Evolutionary conservation across 2,113 vertebrate species (phyloP).

Genomic region (Peromyscus maniculatus): DNA sequence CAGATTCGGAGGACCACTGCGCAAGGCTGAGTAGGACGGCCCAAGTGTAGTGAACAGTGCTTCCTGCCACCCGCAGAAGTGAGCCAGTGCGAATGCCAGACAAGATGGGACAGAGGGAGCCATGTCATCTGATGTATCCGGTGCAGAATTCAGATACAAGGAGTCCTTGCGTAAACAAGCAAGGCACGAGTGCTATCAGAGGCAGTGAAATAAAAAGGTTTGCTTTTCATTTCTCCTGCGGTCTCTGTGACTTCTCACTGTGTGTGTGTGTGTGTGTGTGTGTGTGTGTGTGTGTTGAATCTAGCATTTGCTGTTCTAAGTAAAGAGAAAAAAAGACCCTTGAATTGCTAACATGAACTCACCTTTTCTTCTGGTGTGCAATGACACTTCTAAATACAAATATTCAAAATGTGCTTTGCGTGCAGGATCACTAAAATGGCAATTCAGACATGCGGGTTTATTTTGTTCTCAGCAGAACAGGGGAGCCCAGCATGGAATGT

Average conservation of each 20-base stretch:
- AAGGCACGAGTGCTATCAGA: neutral
- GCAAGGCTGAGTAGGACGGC: neutral
- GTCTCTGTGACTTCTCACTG: neutral
- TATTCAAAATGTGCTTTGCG: neutral
- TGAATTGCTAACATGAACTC: constrained; percentile 19
- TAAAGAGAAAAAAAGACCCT: neutral
- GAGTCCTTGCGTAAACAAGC: neutral
- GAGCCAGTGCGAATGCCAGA: neutral
- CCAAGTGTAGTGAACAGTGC: neutral
- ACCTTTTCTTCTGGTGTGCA: neutral
- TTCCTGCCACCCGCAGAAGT: neutral
- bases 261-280: neutral
- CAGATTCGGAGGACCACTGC: neutral
- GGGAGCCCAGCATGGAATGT: neutral
- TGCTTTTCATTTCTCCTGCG: constrained; percentile 6
- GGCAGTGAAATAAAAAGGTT: neutral
- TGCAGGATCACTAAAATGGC: neutral
- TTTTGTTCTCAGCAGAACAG: constrained; percentile 22
- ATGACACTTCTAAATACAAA: constrained; percentile 37
- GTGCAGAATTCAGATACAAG: neutral
- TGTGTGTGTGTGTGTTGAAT: neutral
- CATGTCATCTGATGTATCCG: neutral
- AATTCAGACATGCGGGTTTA: neutral
- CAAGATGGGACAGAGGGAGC: neutral
- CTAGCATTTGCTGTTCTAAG: constrained; percentile 17